Evolutionary conservation across 2,888 invertebrate species (phyloP).

Genomic region (Drosophila borborema): DNA sequence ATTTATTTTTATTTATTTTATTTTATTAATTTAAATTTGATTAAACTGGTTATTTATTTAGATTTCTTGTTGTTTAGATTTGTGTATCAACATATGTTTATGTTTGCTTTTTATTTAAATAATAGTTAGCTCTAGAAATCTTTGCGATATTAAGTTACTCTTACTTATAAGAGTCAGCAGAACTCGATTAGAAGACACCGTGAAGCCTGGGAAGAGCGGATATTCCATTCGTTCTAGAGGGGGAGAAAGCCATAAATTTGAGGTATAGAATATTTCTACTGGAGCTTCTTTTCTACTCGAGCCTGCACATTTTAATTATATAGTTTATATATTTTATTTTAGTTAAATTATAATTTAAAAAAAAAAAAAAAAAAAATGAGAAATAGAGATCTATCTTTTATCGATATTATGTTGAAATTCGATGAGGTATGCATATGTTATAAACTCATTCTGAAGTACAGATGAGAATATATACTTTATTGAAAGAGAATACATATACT

Average conservation of each 20-base stretch:
- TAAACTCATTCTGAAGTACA: background rate
- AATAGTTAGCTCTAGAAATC: background rate
- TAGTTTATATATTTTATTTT: too few species aligned
- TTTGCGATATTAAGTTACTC: too few species aligned
- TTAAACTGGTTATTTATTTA: background rate
- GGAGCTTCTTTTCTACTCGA: background rate
- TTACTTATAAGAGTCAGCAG: too few species aligned
- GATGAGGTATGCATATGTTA: background rate
- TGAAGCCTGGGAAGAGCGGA: too few species aligned
- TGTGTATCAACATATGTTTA: background rate
- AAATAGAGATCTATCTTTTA: background rate
- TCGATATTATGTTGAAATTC: background rate
- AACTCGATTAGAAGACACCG: background rate
- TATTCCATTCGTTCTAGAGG: background rate
- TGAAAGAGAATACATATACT: too few species aligned
- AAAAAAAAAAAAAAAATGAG: background rate
- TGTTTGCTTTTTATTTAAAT: background rate
- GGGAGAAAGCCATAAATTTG: background rate
- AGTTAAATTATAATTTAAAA: background rate
- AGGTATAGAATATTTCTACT: background rate
- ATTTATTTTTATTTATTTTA: background rate
- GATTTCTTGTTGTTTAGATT: background rate
- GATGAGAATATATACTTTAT: background rate
- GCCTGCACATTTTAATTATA: too few species aligned
- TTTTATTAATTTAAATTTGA: too few species aligned